Evolutionary conservation across 53 echinoderm and acorn worm species (phyloP), one percentile per base, ranked within the genome.

Genomic region (Actinopyga echinites): DNA sequence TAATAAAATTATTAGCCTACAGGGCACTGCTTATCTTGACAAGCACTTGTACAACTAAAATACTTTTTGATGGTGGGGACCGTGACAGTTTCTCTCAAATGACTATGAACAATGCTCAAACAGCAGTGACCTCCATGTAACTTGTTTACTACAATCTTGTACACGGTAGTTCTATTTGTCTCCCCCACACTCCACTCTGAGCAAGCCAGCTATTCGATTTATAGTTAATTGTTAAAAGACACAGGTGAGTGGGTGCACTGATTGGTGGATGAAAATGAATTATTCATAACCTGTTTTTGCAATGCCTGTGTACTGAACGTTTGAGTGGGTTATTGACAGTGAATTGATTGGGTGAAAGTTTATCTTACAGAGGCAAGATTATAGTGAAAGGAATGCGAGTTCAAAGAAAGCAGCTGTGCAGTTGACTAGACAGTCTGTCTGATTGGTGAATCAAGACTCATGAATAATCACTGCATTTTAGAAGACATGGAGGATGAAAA

Each of bases 211-310:
- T 67, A 67, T 67, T 33, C 35, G 33, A 67, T 67, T 67, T 34
- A 67, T 37, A 67, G 36, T 32, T 15, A 10, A 17, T 67, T 30
- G 33, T 33, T 62, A 11, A 10, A 13, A 17, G 9, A 8, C 30
- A 30, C 30, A 30, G 30, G 15, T 11, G 8, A 67, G 67, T 33
- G 67, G 67, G 19, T 11, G 5, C 30, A 9, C 1, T 67, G 67
- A 67, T 67, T 67, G 67, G 67, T 34, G 34, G 33, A 35, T 32
- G 33, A 33, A 67, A 67, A 67, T 67, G 67, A 67, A 67, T 67
- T 31, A 67, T 67, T 67, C 67, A 67, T 67, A 8, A 44, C 44
- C 44, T 44, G 44, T 44, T 44, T 44, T 44, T 13, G 8, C n/a
- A 44, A 44, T 44, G 44, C 44, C 44, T 8, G 44, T 8, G n/a